Base-by-base conservation (phyloP, 2,888 invertebrate genomes). In the Nysson spinosus region DNA sequence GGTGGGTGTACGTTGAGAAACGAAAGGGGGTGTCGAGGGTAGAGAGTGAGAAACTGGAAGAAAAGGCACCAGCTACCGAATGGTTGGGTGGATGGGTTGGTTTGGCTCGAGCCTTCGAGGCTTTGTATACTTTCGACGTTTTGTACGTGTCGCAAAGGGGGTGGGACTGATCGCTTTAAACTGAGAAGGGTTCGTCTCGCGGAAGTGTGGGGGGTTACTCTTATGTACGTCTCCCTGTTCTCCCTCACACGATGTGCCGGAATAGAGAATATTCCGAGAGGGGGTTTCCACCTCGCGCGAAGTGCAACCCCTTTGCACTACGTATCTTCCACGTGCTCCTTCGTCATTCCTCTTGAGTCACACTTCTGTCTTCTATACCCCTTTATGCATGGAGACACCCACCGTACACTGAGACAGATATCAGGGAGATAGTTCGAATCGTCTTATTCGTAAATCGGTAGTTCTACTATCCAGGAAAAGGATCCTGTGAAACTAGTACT, bases 81-180 rank as follows among this genome's bases (percentile, higher is more conserved):
- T 40, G 66, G 58, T 55, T 69, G 44, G 44, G 57, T n/a, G 24
- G 19, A 32, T 42, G 17, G 46, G 46, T n/a, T 50, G 49, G 44
- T 56, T 22, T 49, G 47, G 52, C 54, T 54, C 57, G 56, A 64
- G 55, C 52, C 69, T 58, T 64, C 50, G 5, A 12, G 39, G 74
- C 63, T 69, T 77, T 75, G 66, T 73, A 67, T 67, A 67, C 74
- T 70, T 65, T 75, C 70, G 62, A 40, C 57, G 70, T 77, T 75
- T 77, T 75, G 74, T 75, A 77, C 71, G 77, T 63, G 77, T 77
- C 77, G 77, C 74, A 55, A 67, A 65, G 74, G 70, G 67, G 77
- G 68, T 61, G 75, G 75, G 75, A 74, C 75, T 74, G 77, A 77
- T 75, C 77, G 75, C 65, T 77, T 74, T 74, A 77, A 75, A 77